Percentiles rank a stretch among this genome's conserved stretches.
These are phyloP conservation scores for Phoeniculus purpureus DNA, from an alignment of 2,797 vertebrate genomes.

Conservation along the genomic window DNA sequence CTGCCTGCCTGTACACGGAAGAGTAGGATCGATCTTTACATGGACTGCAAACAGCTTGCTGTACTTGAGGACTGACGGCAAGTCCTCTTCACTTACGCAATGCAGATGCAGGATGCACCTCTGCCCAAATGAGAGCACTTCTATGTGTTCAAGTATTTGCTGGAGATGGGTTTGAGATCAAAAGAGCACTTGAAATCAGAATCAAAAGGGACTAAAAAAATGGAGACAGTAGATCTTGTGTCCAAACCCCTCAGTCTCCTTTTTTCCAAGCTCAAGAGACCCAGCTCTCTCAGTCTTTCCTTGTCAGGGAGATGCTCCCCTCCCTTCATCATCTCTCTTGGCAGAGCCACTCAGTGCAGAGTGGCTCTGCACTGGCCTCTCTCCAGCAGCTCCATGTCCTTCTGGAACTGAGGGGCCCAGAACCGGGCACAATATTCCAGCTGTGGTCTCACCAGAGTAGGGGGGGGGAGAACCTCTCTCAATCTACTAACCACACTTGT, in stretches of 20 bases:
- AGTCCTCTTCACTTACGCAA: background rate
- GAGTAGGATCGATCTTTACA: background rate
- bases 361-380: too few species aligned
- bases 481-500: too few species aligned
- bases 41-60: background rate
- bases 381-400: too few species aligned
- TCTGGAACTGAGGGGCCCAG: too few species aligned
- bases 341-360: too few species aligned
- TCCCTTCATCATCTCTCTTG: too few species aligned
- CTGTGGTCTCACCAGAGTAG: too few species aligned
- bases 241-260: background rate
- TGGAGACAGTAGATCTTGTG: background rate
- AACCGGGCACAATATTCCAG: too few species aligned
- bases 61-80: background rate
- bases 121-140: background rate
- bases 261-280: too few species aligned
- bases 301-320: too few species aligned
- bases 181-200: background rate
- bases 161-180: background rate
- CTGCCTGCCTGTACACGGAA: background rate
- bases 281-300: too few species aligned
- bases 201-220: background rate
- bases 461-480: too few species aligned
- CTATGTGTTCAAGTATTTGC: background rate
- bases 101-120: accelerated